Base-by-base conservation (phyloP, 92 coral and sea anemone genomes). In the Metridium senile region DNA sequence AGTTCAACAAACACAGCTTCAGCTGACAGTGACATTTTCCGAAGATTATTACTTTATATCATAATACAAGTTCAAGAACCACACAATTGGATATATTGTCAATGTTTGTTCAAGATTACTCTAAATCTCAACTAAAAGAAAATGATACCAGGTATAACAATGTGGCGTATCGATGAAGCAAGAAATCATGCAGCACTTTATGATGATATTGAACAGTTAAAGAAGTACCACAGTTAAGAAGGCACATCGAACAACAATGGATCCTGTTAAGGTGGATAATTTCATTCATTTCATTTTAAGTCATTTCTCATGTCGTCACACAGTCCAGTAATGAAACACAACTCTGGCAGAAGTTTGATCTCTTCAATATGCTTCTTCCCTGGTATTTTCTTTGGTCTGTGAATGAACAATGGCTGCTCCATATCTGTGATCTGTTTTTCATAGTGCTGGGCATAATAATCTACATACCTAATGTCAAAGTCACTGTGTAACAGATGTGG, bases 301-400 rank as follows among this genome's bases (percentile, higher is more conserved):
- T 94, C 97, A 26, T 80, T 58, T 57, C 98, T 77, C 93, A 92
- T 92, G 29, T 94, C 98, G 74, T 94, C 98, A 19, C 94, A 86
- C 29, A 94, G 82, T 89, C 99, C 99, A 46, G 99, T 95, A 59
- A 95, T 74, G 84, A 81, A 95, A 77, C 99, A 95, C 19, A 95
- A 78, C 67, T 95, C 97, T 18, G 99, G 99, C 33, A 95, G 67
- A 20, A 94, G 86, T 16, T 72, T 52, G 22, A 89, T 21, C 52
- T 86, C 83, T 21, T 73, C 66, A 34, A 51, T 65, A 18, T 56
- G 76, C 70, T 49, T 85, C 76, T 79, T 81, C 22, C 92, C 92
- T 0, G 88, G 85, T 29, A 84, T 71, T 73, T 84, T 91, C 75
- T 91, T 94, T 58, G 95, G 92, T n/a, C 86, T 88, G 67, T 93